phyloP scores from a whole-genome alignment of 2,113 vertebrate genomes.

The Protobothrops mucrosquamatus region DNA sequence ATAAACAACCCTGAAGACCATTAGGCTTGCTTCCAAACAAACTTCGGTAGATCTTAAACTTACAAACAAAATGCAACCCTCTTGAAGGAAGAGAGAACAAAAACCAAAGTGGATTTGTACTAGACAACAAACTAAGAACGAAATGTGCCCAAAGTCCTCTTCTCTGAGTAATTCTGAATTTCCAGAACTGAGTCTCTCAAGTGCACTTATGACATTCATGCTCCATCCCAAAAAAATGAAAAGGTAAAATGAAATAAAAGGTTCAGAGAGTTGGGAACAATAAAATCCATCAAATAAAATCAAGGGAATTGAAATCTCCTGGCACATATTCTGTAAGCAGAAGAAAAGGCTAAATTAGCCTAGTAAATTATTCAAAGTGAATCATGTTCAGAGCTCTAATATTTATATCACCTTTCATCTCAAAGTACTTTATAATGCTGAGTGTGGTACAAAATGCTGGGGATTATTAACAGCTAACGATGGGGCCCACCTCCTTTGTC shows the following conservation, averaged over 20 bases:
- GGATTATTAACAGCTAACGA: slow-evolving; percentile 5
- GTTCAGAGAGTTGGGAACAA: neutral
- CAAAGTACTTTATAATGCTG: slow-evolving; percentile 16
- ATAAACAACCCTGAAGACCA: neutral
- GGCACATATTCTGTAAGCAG: slow-evolving; percentile 18
- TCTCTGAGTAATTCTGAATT: neutral
- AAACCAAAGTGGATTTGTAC: neutral
- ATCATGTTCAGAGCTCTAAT: slow-evolving; percentile 23
- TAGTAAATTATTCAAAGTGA: slow-evolving; percentile 37
- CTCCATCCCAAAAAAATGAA: neutral
- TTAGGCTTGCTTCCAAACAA: neutral
- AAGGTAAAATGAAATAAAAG: slow-evolving; percentile 16
- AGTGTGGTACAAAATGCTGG: slow-evolving; percentile 1
- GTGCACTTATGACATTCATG: neutral
- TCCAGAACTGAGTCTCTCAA: neutral
- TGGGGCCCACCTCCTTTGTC: neutral
- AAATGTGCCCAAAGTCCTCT: neutral
- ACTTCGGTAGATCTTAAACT: neutral
- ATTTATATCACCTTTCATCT: slow-evolving; percentile 24
- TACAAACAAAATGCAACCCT: neutral
- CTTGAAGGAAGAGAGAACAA: neutral
- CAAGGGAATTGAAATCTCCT: slow-evolving; percentile 33
- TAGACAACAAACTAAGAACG: neutral
- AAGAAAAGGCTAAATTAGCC: slow-evolving; percentile 33
- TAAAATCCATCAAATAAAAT: slow-evolving; percentile 25